phyloP scores from a whole-genome alignment of 2,888 invertebrate species.

The Dolichopus griseipennis region DNA sequence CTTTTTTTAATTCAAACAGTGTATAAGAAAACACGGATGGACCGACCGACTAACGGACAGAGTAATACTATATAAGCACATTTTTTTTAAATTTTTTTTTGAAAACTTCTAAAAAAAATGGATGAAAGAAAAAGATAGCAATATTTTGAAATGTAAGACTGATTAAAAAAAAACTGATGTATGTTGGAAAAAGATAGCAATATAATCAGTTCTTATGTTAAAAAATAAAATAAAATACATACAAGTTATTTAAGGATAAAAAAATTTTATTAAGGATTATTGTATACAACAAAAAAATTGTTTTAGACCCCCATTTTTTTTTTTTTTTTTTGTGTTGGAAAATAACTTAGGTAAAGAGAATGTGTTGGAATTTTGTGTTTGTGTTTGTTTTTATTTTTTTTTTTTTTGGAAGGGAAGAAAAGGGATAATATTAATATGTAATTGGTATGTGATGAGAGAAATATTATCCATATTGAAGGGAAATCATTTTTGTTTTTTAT shows the following conservation, averaged over 20 bases:
- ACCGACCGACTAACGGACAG: too few relatives aligned
- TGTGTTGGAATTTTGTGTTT: too few relatives aligned
- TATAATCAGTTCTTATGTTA: neutral
- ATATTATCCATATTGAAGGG: neutral
- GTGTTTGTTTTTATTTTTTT: too few relatives aligned
- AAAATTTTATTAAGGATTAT: neutral
- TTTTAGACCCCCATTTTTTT: too few relatives aligned
- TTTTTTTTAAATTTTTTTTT: too few relatives aligned
- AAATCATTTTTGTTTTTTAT: neutral
- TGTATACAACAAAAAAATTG: too few relatives aligned
- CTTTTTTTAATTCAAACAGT: too few relatives aligned
- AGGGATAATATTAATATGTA: neutral
- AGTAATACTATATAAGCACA: too few relatives aligned
- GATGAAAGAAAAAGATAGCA: too few relatives aligned
- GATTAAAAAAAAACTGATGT: neutral
- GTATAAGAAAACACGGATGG: too few relatives aligned
- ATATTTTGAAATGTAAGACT: neutral
- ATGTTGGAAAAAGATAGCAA: neutral
- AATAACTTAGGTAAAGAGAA: too few relatives aligned
- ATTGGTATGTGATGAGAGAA: neutral
- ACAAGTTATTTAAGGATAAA: neutral
- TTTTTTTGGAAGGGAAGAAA: neutral
- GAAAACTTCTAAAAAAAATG: too few relatives aligned
- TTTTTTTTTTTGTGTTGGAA: neutral
- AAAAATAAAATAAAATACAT: neutral